Evolutionary conservation across 2,797 vertebrate species (phyloP).

Genomic region (Liasis olivaceus): DNA sequence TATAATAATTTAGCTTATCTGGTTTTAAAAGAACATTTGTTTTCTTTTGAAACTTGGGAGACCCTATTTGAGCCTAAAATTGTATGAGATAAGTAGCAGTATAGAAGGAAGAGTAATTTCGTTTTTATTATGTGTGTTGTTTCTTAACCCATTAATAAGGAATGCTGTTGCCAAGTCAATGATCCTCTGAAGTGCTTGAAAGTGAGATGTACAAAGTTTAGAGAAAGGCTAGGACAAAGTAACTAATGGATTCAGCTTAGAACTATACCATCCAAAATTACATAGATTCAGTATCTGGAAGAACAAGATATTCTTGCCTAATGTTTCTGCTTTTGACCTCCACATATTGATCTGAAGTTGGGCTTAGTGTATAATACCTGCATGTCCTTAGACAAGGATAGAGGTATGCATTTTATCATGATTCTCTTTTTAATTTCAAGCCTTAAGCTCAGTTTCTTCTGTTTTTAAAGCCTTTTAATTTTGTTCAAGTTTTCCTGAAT

Average conservation of each 20-base stretch:
- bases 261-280: not conserved
- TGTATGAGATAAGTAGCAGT: conserved; percentile 32
- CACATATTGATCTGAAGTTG: not conserved
- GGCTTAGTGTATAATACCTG: not conserved
- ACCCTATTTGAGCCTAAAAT: conserved; percentile 45
- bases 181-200: not conserved
- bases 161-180: conserved; percentile 1
- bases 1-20: conserved; percentile 66
- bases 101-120: conserved; percentile 24
- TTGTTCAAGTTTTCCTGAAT: not conserved
- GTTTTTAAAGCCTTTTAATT: not conserved
- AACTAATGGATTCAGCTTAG: not conserved
- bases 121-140: not conserved
- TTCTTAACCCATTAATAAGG: conserved; percentile 30
- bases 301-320: not conserved
- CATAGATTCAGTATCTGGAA: not conserved
- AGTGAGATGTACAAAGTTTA: not conserved
- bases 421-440: not conserved
- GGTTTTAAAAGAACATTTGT: conserved; percentile 59
- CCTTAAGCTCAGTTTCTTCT: not conserved
- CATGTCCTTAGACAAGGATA: not conserved
- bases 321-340: not conserved
- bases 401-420: not conserved
- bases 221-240: not conserved
- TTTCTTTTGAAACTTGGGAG: conserved; percentile 59